Conservation (phyloP, 2,113 vertebrate genomes). For the Syngnathus scovelli region DNA sequence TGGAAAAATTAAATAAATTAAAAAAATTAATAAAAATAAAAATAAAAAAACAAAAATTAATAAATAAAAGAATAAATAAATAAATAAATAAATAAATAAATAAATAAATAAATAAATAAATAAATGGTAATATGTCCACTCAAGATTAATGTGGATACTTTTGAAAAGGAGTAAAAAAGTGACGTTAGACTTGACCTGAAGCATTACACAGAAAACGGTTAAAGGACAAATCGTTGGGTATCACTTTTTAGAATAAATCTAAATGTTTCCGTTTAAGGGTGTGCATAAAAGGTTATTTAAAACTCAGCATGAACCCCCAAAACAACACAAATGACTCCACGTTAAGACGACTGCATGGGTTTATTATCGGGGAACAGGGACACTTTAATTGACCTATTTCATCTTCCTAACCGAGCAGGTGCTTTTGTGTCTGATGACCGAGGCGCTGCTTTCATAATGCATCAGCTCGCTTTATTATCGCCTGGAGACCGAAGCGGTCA, state of each 20-base stretch:
- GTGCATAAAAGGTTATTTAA: neutral
- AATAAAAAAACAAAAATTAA: too few species aligned
- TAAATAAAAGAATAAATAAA: too few species aligned
- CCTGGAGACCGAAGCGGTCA: conserved; percentile 10
- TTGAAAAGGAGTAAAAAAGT: neutral
- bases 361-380: neutral
- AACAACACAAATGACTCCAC: neutral
- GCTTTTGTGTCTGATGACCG: conserved; percentile 20
- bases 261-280: neutral
- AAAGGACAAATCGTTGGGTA: too few species aligned
- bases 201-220: too few species aligned
- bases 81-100: too few species aligned
- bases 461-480: conserved; percentile 37
- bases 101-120: too few species aligned
- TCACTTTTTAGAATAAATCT: neutral
- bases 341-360: neutral
- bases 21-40: too few species aligned
- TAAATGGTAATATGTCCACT: neutral
- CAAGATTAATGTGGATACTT: neutral
- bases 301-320: neutral
- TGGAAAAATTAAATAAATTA: neutral
- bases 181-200: too few species aligned
- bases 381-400: conserved; percentile 18
- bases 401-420: conserved; percentile 25
- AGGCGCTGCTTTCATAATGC: conserved; percentile 16